phyloP scores from a whole-genome alignment of 2,888 invertebrate species.

The Crossocerus cetratus region DNA sequence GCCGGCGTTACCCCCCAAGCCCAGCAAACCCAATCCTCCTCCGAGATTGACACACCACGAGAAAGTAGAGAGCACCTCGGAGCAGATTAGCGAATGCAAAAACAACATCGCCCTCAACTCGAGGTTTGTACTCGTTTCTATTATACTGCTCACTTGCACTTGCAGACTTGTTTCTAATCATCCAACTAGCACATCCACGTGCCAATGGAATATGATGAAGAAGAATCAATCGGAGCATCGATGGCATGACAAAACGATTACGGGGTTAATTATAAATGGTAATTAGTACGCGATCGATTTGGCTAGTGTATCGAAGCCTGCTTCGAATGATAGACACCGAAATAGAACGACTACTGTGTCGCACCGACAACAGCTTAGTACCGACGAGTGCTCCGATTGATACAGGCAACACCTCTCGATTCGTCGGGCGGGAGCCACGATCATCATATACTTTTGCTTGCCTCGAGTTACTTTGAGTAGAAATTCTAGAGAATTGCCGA shows the following conservation, averaged over 20 bases:
- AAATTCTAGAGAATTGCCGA: too few relatives aligned
- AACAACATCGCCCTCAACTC: constrained; percentile 57
- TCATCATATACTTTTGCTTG: not conserved
- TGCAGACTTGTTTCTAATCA: not conserved
- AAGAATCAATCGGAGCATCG: not conserved
- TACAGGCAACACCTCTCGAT: constrained; percentile 48
- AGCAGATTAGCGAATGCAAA: constrained; percentile 51
- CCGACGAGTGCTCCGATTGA: constrained; percentile 62
- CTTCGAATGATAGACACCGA: constrained; percentile 74
- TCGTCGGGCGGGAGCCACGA: not conserved
- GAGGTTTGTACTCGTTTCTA: too few relatives aligned
- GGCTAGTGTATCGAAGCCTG: constrained; percentile 72
- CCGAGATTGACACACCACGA: constrained; percentile 73
- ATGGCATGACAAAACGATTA: constrained; percentile 58
- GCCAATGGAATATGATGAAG: not conserved
- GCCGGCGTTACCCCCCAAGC: constrained; percentile 91
- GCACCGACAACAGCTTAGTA: constrained; percentile 65
- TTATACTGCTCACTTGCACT: not conserved
- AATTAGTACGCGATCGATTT: constrained; percentile 77
- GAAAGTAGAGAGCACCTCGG: constrained; percentile 63
- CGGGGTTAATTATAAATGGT: constrained; percentile 75
- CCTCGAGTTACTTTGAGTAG: too few relatives aligned
- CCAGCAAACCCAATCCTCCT: constrained; percentile 77
- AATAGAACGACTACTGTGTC: constrained; percentile 70
- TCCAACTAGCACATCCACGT: not conserved